Base-by-base conservation (phyloP, 2,797 vertebrate genomes). In the Poeciliopsis gracilis region DNA sequence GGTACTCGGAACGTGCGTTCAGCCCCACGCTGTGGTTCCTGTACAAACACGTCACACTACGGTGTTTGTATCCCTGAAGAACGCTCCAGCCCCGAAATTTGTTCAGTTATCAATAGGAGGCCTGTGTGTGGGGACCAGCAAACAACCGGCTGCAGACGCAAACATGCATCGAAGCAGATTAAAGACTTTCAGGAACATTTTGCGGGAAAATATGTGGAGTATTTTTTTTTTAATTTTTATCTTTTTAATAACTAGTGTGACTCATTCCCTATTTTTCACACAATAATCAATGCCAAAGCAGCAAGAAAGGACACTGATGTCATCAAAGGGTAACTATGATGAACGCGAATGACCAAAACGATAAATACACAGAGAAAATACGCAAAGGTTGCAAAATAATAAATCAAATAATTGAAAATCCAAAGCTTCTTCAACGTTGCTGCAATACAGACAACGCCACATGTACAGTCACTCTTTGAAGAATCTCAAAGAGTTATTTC, bases 21-120 rank as follows among this genome's bases (percentile, higher is more conserved):
- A 80, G 51, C 63, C 88, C 76, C 80, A 75, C 76, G 88, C 87
- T 87, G 87, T 46, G 89, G 84, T 87, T 84, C 51, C 84, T 89
- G 90, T 77, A 85, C 86, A 91, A 89, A 93, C 90, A 91, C 73
- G 84, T 81, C 87, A 91, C 89, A 93, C 90, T 93, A 84, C 89
- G 87, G 87, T 89, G 82, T 85, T 73, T 91, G 87, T 92, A 85
- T 78, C 79, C 83, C 49, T 2, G 69, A 7, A 72, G 85, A 77
- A 81, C 9, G 1, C 61, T 6, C 20, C 33, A 1, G 8, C 8
- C 61, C 18, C 18, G 51, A 67, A 80, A 28, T 72, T 78, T 83
- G 79, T 77, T 70, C 76, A 1, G 67, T 75, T 80, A 87, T 93
- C 92, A 93, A 93, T 87, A 92, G 92, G 82, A 76, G 86, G 81